These are phyloP conservation scores for Monarcha castaneiventris DNA, from an alignment of 2,113 vertebrate species.

Conservation along the genomic window DNA sequence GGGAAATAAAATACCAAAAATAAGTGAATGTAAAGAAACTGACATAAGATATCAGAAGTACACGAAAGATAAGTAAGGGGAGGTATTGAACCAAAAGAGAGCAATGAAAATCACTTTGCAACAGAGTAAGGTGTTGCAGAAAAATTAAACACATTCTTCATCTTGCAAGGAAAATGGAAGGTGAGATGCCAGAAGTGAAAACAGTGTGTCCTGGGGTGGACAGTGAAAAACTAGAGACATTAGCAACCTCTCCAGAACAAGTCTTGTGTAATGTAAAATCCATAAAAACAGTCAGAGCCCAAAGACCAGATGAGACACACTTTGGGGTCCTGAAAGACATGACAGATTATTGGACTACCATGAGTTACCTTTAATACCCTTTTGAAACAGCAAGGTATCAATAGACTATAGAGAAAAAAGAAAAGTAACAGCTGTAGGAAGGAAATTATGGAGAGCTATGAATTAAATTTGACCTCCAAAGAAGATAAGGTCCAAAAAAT, in stretches of 20 bases:
- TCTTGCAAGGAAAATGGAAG: neutral
- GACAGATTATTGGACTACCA: neutral
- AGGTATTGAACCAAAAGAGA: neutral
- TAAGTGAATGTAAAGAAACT: neutral
- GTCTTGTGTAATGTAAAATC: slow-evolving; percentile 31
- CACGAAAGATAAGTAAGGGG: neutral
- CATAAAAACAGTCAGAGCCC: neutral
- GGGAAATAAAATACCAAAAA: neutral
- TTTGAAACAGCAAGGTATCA: neutral
- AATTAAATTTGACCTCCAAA: neutral
- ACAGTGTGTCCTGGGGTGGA: neutral
- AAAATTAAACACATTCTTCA: slow-evolving; percentile 11
- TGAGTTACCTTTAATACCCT: neutral
- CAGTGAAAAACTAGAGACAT: slow-evolving; percentile 12
- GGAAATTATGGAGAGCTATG: neutral
- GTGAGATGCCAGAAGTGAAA: slow-evolving; percentile 7
- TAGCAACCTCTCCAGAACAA: slow-evolving; percentile 12
- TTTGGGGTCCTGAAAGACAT: neutral
- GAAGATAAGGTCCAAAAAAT: neutral
- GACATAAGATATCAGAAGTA: neutral
- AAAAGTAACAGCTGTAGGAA: neutral
- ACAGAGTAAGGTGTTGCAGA: neutral
- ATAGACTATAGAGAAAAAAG: neutral
- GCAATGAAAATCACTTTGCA: neutral
- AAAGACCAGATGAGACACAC: neutral